Conservation (phyloP, 2,888 invertebrate genomes). For the Monoplex corrugatus region DNA sequence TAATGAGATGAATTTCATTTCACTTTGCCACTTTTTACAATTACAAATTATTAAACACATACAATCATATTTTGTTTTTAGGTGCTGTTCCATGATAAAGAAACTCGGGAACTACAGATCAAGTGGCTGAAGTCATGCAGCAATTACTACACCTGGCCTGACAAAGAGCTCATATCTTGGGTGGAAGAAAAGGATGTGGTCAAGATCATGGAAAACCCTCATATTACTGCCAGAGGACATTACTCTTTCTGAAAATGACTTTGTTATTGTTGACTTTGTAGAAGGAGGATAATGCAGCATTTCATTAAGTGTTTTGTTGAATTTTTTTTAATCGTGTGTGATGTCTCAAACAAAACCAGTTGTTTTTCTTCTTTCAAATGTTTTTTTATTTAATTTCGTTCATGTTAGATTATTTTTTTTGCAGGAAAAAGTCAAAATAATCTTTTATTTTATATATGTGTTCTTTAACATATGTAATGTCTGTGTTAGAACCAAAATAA, state of each 20-base stretch:
- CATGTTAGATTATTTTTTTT: background rate
- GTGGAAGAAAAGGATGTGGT: background rate
- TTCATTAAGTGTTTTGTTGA: background rate
- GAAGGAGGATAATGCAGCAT: too few species aligned
- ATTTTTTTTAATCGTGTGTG: background rate
- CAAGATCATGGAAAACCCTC: background rate
- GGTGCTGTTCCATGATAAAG: too few species aligned
- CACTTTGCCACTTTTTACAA: too few species aligned
- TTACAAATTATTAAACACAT: too few species aligned
- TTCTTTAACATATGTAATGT: background rate
- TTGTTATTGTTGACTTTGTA: background rate
- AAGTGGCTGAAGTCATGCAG: too few species aligned
- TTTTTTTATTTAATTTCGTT: background rate
- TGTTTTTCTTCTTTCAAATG: background rate
- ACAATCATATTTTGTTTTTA: too few species aligned
- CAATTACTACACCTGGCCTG: too few species aligned
- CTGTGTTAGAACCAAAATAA: background rate
- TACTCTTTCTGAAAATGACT: background rate
- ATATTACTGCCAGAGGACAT: background rate
- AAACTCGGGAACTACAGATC: too few species aligned
- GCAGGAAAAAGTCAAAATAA: background rate
- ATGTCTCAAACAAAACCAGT: too few species aligned
- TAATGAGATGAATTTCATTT: too few species aligned
- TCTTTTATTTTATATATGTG: background rate
- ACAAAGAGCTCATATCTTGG: too few species aligned